These are phyloP conservation scores for Coregonus ussuriensis DNA, from an alignment of 2,797 vertebrate genomes.

Conservation along the genomic window DNA sequence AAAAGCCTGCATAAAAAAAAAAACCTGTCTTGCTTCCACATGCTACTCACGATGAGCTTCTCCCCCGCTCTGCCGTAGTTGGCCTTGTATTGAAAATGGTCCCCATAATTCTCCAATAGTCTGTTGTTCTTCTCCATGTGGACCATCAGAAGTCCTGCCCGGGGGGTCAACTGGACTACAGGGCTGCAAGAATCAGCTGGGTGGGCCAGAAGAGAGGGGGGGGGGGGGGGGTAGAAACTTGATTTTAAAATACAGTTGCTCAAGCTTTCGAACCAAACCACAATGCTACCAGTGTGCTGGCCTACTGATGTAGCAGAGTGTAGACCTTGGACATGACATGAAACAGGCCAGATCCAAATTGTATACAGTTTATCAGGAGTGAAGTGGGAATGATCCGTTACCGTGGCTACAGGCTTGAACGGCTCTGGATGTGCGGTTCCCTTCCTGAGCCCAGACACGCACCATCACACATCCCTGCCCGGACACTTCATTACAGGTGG, in stretches of 20 bases:
- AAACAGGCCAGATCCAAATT: no score
- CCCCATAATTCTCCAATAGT: fast-evolving
- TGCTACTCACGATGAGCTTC: constrained; percentile 32
- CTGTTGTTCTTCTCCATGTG: constrained; percentile 1
- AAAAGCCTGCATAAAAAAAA: no score
- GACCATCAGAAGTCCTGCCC: constrained; percentile 21
- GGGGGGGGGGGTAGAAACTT: background rate
- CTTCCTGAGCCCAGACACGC: constrained; percentile 21
- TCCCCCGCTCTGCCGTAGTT: constrained; percentile 35
- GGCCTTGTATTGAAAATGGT: constrained; percentile 4
- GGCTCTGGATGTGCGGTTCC: background rate
- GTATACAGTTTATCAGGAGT: background rate
- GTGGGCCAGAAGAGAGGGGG: no score
- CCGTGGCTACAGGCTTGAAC: constrained; percentile 34
- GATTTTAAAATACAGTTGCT: no score
- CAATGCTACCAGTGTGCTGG: no score
- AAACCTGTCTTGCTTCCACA: no score
- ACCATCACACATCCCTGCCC: constrained; percentile 22
- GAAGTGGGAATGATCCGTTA: constrained; percentile 4
- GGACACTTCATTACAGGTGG: constrained; percentile 17
- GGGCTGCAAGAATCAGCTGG: constrained; percentile 45
- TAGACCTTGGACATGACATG: no score
- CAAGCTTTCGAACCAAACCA: no score
- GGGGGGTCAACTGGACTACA: constrained; percentile 11
- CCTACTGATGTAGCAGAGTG: no score